Conservation (phyloP, 1,140 invertebrate genomes). For the Chironomus tepperi region DNA sequence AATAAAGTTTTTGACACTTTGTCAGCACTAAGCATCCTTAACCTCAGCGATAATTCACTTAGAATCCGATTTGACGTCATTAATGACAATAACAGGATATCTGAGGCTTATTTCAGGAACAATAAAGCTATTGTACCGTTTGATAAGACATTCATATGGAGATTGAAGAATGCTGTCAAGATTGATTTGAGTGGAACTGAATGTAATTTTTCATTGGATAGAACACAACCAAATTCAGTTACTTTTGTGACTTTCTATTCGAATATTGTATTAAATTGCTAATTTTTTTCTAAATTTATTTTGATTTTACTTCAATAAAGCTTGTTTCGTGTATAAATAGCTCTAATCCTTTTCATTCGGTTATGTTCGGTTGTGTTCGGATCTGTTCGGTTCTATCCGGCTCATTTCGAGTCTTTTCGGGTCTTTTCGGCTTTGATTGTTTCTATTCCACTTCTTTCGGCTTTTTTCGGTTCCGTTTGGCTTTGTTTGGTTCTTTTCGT, state of each 20-base stretch:
- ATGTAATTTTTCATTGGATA: background rate
- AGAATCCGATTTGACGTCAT: background rate
- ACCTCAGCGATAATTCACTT: background rate
- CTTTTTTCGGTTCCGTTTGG: too few relatives aligned
- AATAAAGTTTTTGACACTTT: background rate
- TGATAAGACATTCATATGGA: background rate
- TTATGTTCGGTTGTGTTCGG: too few relatives aligned
- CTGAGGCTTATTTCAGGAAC: background rate
- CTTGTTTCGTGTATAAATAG: too few relatives aligned
- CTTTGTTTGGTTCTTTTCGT: too few relatives aligned
- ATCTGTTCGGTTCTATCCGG: too few relatives aligned
- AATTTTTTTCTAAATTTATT: too few relatives aligned
- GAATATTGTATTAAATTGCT: slow-evolving; percentile 28
- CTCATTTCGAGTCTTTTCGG: too few relatives aligned
- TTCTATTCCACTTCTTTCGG: too few relatives aligned
- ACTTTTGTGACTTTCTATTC: background rate
- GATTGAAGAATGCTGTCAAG: background rate
- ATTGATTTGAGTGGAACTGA: background rate
- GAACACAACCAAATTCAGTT: background rate
- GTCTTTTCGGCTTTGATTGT: too few relatives aligned
- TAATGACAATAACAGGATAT: background rate
- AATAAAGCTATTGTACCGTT: background rate
- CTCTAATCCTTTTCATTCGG: too few relatives aligned
- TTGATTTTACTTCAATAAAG: too few relatives aligned
- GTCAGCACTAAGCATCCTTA: background rate